Percentiles rank a stretch among this genome's conserved stretches.
These are phyloP conservation scores for Hylomyscus alleni DNA, from an alignment of 2,797 vertebrate genomes.

Conservation along the genomic window DNA sequence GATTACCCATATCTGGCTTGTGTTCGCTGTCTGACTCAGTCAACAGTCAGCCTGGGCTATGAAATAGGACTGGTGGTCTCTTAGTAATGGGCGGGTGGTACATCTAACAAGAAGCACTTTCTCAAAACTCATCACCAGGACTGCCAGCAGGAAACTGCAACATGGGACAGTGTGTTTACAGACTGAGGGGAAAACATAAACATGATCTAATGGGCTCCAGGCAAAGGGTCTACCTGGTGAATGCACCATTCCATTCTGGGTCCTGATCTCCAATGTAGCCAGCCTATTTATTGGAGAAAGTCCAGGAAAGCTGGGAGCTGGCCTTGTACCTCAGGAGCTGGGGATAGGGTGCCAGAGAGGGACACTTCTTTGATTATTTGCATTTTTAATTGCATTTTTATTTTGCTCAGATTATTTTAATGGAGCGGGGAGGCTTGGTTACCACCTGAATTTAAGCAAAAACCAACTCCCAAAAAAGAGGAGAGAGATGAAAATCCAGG, in stretches of 20 bases:
- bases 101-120: background rate
- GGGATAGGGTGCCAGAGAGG: conserved; percentile 49
- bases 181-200: background rate
- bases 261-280: background rate
- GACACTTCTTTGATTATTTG: conserved; percentile 45
- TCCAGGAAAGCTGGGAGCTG: conserved; percentile 45
- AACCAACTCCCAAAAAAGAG: background rate
- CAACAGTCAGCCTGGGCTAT: background rate
- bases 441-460: conserved; percentile 82
- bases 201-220: conserved; percentile 54
- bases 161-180: conserved; percentile 77
- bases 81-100: background rate
- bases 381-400: background rate
- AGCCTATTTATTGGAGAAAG: background rate
- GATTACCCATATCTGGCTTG: background rate
- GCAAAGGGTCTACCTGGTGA: background rate
- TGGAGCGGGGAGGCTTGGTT: conserved; percentile 76
- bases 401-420: conserved; percentile 64
- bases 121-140: background rate
- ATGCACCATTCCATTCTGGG: background rate
- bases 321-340: conserved; percentile 78
- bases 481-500: background rate
- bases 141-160: background rate
- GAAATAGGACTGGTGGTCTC: background rate
- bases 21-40: background rate